These are phyloP conservation scores for Muscidifurax raptorellus DNA, from an alignment of 1,140 invertebrate genomes.

Conservation along the genomic window DNA sequence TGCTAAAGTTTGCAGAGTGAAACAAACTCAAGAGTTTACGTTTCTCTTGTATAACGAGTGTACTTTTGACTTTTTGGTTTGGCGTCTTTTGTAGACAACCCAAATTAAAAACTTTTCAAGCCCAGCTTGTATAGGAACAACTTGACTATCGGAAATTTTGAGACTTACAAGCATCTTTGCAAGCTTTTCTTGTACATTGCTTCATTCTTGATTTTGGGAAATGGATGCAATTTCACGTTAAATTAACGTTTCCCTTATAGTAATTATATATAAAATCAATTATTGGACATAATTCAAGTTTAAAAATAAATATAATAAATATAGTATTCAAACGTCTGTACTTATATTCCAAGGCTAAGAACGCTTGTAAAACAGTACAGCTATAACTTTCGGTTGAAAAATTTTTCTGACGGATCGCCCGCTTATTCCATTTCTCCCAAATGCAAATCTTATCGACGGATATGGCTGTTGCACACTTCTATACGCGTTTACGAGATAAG, in stretches of 20 bases:
- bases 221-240: too few species aligned
- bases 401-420: background rate
- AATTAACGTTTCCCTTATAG: too few species aligned
- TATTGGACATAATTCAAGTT: too few species aligned
- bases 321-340: too few species aligned
- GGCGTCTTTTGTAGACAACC: background rate
- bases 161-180: background rate
- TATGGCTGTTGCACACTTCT: background rate
- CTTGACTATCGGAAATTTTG: background rate
- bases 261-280: too few species aligned
- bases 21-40: conserved; percentile 15
- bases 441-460: conserved; percentile 11
- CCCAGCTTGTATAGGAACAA: background rate
- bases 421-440: background rate
- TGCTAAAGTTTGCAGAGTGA: conserved; percentile 1
- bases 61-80: background rate
- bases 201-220: background rate
- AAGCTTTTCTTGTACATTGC: too few species aligned
- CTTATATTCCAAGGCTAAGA: too few species aligned
- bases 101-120: conserved; percentile 24
- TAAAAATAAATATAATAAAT: too few species aligned
- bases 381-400: background rate
- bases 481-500: conserved; percentile 37
- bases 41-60: background rate
- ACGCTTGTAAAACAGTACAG: background rate